These are phyloP conservation scores for Galeopsomyia nigrocyanea DNA, from an alignment of 2,888 invertebrate genomes.

Conservation along the genomic window DNA sequence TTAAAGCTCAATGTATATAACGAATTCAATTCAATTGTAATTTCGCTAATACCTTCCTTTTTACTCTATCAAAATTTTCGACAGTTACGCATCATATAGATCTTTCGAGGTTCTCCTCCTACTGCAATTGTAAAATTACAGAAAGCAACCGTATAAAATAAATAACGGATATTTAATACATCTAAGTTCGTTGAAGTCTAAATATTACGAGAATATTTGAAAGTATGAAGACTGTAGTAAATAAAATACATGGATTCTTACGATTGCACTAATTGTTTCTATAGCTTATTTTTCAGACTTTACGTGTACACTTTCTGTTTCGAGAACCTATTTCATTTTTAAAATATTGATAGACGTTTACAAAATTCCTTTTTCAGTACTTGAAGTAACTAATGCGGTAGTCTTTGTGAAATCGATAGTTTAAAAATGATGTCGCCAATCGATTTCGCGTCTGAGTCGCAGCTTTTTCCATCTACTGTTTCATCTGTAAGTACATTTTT, in stretches of 20 bases:
- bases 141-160: slow-evolving; percentile 21
- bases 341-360: slow-evolving; percentile 13
- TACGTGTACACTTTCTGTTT: slow-evolving; percentile 10
- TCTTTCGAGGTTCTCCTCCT: slow-evolving; percentile 12
- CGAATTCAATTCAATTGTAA: slow-evolving; percentile 33
- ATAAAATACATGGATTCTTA: slow-evolving; percentile 32
- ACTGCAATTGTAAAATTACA: slow-evolving; percentile 16
- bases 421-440: slow-evolving; percentile 6
- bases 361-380: slow-evolving; percentile 26
- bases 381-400: slow-evolving; percentile 25
- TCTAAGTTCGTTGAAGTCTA: slow-evolving; percentile 18
- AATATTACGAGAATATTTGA: slow-evolving; percentile 45
- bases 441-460: slow-evolving; percentile 15
- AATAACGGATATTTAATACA: slow-evolving; percentile 27
- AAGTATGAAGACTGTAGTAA: slow-evolving; percentile 35
- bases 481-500: slow-evolving; percentile 35
- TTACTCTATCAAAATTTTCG: slow-evolving; percentile 9
- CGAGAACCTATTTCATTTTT: slow-evolving; percentile 19
- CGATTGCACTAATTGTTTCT: slow-evolving; percentile 28
- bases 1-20: slow-evolving; percentile 25
- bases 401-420: slow-evolving; percentile 3
- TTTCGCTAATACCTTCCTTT: slow-evolving; percentile 37
- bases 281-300: slow-evolving; percentile 35
- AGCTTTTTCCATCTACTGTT: slow-evolving; percentile 25
- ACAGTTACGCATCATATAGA: not conserved